Conservation (phyloP, 2,797 vertebrate genomes). For the Cryptoblepharus egeriae region DNA sequence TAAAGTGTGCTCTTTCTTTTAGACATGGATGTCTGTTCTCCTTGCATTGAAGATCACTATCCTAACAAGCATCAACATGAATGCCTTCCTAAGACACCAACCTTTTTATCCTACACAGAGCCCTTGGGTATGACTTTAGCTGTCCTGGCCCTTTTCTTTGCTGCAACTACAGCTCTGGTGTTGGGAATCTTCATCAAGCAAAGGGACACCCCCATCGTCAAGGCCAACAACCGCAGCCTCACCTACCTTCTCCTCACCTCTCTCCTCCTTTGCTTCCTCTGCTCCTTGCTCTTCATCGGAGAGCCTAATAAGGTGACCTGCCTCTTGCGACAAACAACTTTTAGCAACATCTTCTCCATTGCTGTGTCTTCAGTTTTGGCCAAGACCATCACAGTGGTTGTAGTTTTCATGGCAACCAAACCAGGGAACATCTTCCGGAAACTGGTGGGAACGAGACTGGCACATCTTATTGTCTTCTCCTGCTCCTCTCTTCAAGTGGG, state of each 20-base stretch:
- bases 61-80: background rate
- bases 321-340: background rate
- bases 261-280: background rate
- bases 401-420: background rate
- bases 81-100: background rate
- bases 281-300: constrained; percentile 12
- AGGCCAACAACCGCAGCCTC: constrained; percentile 11
- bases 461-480: background rate
- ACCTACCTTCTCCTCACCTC: background rate
- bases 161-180: background rate
- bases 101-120: background rate
- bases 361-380: constrained; percentile 13
- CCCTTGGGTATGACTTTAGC: background rate
- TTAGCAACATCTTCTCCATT: constrained; percentile 14
- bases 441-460: background rate
- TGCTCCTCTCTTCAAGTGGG: constrained; percentile 1
- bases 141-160: background rate
- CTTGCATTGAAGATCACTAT: background rate
- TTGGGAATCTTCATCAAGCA: constrained; percentile 3
- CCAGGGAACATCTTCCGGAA: background rate
- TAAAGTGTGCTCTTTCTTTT: background rate
- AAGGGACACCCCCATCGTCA: background rate
- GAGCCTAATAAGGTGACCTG: background rate
- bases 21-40: constrained; percentile 10
- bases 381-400: constrained; percentile 6